Percentiles rank a stretch among this genome's conserved stretches.
These are phyloP conservation scores for Alcis repandata DNA, from an alignment of 2,888 invertebrate species.

Conservation along the genomic window DNA sequence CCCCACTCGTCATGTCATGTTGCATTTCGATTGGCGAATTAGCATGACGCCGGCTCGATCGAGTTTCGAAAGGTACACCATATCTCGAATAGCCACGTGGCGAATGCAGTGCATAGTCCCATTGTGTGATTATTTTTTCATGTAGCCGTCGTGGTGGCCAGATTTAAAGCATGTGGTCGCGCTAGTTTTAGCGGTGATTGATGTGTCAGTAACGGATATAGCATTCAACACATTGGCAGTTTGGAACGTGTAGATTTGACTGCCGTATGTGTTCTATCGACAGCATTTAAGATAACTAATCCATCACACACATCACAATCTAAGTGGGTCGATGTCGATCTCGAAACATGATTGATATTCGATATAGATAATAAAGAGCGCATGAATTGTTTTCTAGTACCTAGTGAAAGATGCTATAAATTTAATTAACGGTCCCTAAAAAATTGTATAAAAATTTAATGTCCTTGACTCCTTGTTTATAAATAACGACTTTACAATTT, in stretches of 20 bases:
- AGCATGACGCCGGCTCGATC: constrained; percentile 70
- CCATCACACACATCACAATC: constrained; percentile 49
- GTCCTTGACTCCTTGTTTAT: too few relatives aligned
- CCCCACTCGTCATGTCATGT: constrained; percentile 75
- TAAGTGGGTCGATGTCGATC: constrained; percentile 40
- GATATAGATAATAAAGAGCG: constrained; percentile 22
- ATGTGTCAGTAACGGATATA: constrained; percentile 52
- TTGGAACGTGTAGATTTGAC: constrained; percentile 45
- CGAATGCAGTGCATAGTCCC: constrained; percentile 47
- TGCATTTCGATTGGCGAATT: constrained; percentile 82
- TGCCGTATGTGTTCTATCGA: constrained; percentile 43
- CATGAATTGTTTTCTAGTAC: not conserved
- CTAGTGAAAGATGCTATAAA: not conserved
- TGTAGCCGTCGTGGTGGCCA: constrained; percentile 48
- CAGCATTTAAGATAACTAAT: constrained; percentile 45
- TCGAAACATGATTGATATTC: constrained; percentile 31
- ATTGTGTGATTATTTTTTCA: constrained; percentile 53
- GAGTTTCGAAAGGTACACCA: constrained; percentile 51
- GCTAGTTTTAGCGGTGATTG: constrained; percentile 53
- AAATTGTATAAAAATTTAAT: not conserved
- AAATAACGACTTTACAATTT: not conserved
- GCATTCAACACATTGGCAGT: constrained; percentile 41
- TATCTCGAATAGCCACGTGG: constrained; percentile 49
- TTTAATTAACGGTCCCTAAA: not conserved
- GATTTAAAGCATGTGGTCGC: constrained; percentile 53